Evolutionary conservation across 2,888 invertebrate genomes (phyloP), one percentile per base, ranked within the genome.

Genomic region (Bellardia bayeri): DNA sequence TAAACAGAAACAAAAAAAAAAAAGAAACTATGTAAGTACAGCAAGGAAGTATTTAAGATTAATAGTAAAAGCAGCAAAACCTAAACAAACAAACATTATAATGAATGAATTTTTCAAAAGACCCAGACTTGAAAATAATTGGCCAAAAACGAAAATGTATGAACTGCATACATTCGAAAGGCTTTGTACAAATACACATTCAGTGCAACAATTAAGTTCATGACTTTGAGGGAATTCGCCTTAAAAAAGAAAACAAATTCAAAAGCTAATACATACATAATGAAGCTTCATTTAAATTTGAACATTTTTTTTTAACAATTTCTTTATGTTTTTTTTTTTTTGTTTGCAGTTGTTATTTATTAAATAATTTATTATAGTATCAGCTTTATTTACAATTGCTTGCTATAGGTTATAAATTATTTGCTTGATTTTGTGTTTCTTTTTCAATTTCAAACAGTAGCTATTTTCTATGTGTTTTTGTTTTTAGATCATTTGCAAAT

Each of bases 31-130:
- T 42, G 16, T 42, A 58, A 42, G 9, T 30, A 54, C 30, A 71
- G 5, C n/a, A 54, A 64, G 81, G 81, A 81, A 81, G 81, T 72
- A 54, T 40, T 63, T 63, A 51, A 14, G 13, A 81, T 64, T 54
- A 30, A 71, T 49, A 33, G 14, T 9, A 61, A 14, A 13, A 51
- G n/a, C 51, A 64, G 16, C 49, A 5, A 66, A 49, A 49, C 11
- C 45, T 5, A 45, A 66, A 37, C 33, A 33, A 64, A 71, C 9
- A 2, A 68, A 51, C 69, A 69, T 51, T 68, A 51, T 51, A 69
- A 56, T 56, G 1, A 68, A 58, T n/a, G 40, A 37, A 74, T 13
- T 42, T 40, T 71, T 68, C 14, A 1, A 42, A 58, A 54, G 37
- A 30, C 23, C 13, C 16, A 40, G 11, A n/a, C 14, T 8, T 45